A percentile compares a stretch with the other conserved stretches of the same genome.
Conservation (phyloP, 2,113 vertebrate genomes). For the Laterallus jamaicensis region DNA sequence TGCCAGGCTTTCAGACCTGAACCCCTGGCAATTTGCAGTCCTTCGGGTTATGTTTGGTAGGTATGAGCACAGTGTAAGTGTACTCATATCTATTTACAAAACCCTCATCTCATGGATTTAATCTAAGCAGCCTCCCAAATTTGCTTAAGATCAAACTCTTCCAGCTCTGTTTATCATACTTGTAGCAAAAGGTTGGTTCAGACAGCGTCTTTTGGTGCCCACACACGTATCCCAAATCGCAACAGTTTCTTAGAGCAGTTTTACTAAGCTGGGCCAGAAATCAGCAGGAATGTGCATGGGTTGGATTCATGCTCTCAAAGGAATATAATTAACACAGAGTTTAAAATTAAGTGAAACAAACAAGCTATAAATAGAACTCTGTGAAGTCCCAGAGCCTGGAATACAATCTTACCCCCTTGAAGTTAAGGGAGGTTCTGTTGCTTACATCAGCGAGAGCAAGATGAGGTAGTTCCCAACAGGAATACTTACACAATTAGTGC, state of each 20-base stretch:
- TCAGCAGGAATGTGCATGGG: background rate
- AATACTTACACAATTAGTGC: background rate
- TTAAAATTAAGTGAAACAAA: background rate
- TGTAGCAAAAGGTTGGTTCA: background rate
- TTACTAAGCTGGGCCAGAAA: background rate
- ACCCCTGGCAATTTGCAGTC: background rate
- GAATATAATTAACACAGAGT: background rate
- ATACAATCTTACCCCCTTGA: background rate
- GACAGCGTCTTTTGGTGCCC: background rate
- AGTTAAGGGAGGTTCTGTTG: background rate
- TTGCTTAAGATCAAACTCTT: background rate
- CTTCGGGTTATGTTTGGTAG: background rate
- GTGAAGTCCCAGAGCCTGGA: background rate
- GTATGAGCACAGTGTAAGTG: background rate
- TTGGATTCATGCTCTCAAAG: background rate
- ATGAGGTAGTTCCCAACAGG: background rate
- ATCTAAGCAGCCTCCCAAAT: background rate
- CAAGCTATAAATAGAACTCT: background rate
- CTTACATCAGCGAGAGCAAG: background rate
- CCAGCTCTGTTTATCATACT: background rate
- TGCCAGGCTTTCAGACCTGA: background rate
- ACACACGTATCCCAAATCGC: background rate
- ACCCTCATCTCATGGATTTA: background rate
- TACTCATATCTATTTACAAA: background rate
- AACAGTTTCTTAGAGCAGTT: background rate